Conservation (phyloP, 2,888 invertebrate species). For the Dysmachus trigonus region DNA sequence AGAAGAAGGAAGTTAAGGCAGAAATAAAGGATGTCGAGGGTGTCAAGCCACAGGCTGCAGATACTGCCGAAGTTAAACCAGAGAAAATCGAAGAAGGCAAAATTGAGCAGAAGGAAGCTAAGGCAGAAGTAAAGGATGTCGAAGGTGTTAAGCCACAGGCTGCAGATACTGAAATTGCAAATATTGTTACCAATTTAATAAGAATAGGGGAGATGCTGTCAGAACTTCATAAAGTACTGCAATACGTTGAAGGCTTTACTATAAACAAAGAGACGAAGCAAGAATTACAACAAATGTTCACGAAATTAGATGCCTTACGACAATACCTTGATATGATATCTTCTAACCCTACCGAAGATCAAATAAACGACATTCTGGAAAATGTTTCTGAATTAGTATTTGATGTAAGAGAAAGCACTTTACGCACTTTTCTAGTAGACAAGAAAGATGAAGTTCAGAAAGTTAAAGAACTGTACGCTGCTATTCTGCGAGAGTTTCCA, state of each 20-base stretch:
- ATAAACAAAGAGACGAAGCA: neutral
- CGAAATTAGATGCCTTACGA: neutral
- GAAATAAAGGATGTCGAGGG: constrained; percentile 48
- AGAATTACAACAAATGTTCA: neutral
- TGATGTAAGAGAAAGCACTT: constrained; percentile 57
- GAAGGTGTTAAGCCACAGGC: neutral
- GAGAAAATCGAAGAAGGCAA: constrained; percentile 50
- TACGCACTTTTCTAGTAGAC: constrained; percentile 56
- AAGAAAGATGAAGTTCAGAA: constrained; percentile 46
- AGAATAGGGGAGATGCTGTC: neutral
- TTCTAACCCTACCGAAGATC: neutral
- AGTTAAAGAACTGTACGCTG: constrained; percentile 35
- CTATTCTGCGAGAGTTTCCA: neutral
- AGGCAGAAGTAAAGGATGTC: neutral
- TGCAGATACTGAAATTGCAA: neutral
- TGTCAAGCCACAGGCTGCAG: constrained; percentile 37
- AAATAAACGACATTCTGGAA: neutral
- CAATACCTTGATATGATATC: neutral
- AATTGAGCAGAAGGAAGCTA: constrained; percentile 41
- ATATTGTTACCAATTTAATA: neutral
- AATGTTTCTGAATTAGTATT: constrained; percentile 53
- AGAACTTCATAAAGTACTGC: neutral
- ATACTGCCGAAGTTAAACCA: neutral
- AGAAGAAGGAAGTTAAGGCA: constrained; percentile 46
- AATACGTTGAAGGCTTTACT: neutral